Evolutionary conservation across 2,113 vertebrate species (phyloP).

Genomic region (Alosa alosa): DNA sequence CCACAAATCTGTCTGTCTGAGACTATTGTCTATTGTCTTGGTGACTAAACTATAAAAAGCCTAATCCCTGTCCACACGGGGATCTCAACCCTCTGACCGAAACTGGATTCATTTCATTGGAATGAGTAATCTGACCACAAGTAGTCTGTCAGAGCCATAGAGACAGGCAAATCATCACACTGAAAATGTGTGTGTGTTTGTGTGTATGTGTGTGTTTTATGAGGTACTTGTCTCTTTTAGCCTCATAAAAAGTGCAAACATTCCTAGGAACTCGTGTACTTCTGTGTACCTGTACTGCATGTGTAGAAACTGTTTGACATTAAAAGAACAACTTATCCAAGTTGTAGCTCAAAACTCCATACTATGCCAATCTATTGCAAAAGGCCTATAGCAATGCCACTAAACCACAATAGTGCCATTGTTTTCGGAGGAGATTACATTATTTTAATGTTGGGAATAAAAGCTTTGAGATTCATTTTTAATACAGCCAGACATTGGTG

Average conservation of each 20-base stretch:
- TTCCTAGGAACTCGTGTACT: background rate
- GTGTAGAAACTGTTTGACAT: background rate
- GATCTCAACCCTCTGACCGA: background rate
- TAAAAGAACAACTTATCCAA: background rate
- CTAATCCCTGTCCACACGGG: background rate
- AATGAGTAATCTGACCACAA: conserved; percentile 6
- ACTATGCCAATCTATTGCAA: background rate
- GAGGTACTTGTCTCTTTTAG: background rate
- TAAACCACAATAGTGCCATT: background rate
- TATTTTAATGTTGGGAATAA: background rate
- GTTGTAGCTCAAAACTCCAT: background rate
- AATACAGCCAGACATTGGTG: background rate
- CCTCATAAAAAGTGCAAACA: background rate
- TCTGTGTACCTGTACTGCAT: background rate
- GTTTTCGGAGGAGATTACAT: background rate
- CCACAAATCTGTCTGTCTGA: background rate
- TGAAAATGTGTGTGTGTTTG: conserved; percentile 20
- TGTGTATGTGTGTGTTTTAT: background rate
- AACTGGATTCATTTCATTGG: background rate
- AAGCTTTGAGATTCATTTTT: background rate
- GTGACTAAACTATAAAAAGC: background rate
- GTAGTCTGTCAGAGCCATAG: background rate
- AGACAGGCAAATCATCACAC: background rate
- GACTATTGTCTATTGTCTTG: background rate
- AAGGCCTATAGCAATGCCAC: background rate